Evolutionary conservation across 1,140 invertebrate species (phyloP).

Genomic region (Trachelipus rathkii): DNA sequence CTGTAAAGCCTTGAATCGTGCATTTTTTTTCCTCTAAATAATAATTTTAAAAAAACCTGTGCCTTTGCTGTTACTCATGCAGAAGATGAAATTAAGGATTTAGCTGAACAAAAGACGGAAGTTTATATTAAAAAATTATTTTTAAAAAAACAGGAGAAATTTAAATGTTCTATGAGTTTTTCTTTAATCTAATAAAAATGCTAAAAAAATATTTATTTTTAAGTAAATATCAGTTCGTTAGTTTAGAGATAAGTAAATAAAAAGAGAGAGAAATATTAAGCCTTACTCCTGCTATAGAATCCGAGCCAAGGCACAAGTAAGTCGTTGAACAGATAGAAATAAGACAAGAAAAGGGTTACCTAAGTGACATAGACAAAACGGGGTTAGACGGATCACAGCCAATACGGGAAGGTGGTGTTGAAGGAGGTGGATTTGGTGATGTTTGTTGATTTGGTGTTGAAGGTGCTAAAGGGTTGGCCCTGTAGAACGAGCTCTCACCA

Average conservation of each 20-base stretch:
- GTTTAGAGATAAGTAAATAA: too few species aligned
- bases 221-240: too few species aligned
- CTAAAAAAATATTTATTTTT: too few species aligned
- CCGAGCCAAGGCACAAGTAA: slow-evolving; percentile 41
- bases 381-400: slow-evolving; percentile 42
- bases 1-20: too few species aligned
- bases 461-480: slow-evolving; percentile 4
- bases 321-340: slow-evolving; percentile 31
- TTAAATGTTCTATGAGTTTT: too few species aligned
- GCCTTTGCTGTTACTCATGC: slow-evolving; percentile 8
- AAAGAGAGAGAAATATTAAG: too few species aligned
- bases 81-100: neutral
- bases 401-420: slow-evolving; percentile 40
- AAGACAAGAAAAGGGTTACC: slow-evolving; percentile 40
- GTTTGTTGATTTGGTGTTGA: slow-evolving; percentile 5
- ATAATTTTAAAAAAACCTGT: neutral
- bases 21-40: too few species aligned
- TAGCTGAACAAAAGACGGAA: neutral
- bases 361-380: slow-evolving; percentile 43
- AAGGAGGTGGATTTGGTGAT: slow-evolving; percentile 19
- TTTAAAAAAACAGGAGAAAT: neutral
- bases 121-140: neutral
- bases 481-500: slow-evolving; percentile 8
- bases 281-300: slow-evolving; percentile 21
- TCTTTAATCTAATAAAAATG: too few species aligned